Percentiles rank a stretch among this genome's conserved stretches.
Evolutionary conservation across 2,113 vertebrate species (phyloP).

Genomic region (Crotalus tigris): DNA sequence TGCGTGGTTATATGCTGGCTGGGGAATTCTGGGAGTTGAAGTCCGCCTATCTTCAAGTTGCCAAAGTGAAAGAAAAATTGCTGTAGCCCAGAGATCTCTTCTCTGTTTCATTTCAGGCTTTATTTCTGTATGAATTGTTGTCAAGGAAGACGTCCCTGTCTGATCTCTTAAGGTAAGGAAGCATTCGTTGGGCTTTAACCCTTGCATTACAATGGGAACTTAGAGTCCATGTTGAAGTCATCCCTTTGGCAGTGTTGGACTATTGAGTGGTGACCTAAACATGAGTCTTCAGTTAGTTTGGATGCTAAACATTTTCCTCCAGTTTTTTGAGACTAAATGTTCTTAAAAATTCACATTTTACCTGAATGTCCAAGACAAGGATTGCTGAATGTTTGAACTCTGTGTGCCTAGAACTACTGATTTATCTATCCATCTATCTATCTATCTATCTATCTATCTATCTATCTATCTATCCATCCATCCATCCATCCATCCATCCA

Average conservation of each 20-base stretch:
- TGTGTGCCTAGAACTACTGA: too few relatives aligned
- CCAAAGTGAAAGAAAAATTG: background rate
- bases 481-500: too few relatives aligned
- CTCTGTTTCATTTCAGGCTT: slow-evolving; percentile 67
- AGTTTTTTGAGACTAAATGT: background rate
- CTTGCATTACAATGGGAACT: background rate
- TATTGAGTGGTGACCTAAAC: too few relatives aligned
- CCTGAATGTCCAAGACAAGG: background rate
- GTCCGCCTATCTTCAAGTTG: background rate
- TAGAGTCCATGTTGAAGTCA: background rate
- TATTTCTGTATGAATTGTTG: slow-evolving; percentile 73
- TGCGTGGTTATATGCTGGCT: background rate
- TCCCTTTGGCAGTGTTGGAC: too few relatives aligned
- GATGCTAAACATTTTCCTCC: background rate
- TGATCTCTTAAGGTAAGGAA: slow-evolving; percentile 74
- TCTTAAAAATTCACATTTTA: background rate
- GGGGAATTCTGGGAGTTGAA: background rate
- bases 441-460: too few relatives aligned
- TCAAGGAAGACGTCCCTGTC: slow-evolving; percentile 38
- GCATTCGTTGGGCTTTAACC: background rate
- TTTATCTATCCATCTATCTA: too few relatives aligned
- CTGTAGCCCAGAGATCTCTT: background rate
- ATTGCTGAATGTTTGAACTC: too few relatives aligned
- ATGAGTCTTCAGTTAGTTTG: background rate
- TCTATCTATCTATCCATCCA: too few relatives aligned